Base-by-base conservation (phyloP, 2,113 vertebrate genomes). In the Coregonus clupeaformis region DNA sequence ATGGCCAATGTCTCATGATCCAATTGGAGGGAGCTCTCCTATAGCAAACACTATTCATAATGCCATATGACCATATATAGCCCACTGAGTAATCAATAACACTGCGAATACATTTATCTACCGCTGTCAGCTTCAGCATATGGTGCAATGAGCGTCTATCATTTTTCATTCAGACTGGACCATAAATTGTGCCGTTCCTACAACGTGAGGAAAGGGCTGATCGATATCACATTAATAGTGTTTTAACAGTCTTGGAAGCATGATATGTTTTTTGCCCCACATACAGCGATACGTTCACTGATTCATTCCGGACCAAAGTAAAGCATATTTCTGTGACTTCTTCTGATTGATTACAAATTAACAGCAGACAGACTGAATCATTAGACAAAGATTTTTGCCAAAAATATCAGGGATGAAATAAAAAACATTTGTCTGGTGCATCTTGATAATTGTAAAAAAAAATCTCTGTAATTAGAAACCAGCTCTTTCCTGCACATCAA, bases 1-100 rank as follows among this genome's bases (percentile, higher is more conserved):
- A 64, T 29, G 22, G 66, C 45, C 22, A 22, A 13, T 68, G 63
- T 6, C 47, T 66, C 14, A 5, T 57, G 12, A 24, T 77, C 42
- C 47, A 59, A 24, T 16, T 52, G 29, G 12, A 36, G 12, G 25
- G 57, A 60, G 55, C 30, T 42, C 18, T 65, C 5, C 6, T 25
- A 57, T 73, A 14, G 67, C 81, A 75, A 78, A 86, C 77, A 52
- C 45, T 66, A 0, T 45, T 49, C 32, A 68, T 59, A 57, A 42
- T 20, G 18, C 71, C 45, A n/a, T 32, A 20, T 59, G 36, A 62
- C 29, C 76, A 77, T 71, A 69, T 73, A 79, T 30, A 71, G 65
- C 74, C 42, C 9, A 11, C 9, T 45, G 25, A 78, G 62, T 64
- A 72, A 88, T 85, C 84, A 79, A 84, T 82, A 78, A n/a, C n/a